A percentile compares a stretch with the other conserved stretches of the same genome.
Conservation (phyloP, 2,113 vertebrate species). For the Daubentonia madagascariensis region DNA sequence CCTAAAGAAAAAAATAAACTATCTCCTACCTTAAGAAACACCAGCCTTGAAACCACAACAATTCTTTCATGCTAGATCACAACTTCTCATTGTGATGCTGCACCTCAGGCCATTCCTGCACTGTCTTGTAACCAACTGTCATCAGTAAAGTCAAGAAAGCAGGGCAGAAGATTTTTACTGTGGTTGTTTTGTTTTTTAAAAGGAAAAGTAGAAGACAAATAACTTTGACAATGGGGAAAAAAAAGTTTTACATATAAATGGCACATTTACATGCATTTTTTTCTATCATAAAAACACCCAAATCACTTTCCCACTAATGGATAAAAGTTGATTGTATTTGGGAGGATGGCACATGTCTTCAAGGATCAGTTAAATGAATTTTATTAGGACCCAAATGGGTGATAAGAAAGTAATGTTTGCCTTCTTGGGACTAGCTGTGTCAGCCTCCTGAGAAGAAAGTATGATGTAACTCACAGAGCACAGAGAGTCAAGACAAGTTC, state of each 20-base stretch:
- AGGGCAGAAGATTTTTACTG: neutral
- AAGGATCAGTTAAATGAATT: conserved; percentile 16
- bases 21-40: conserved; percentile 29
- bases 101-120: neutral
- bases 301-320: neutral
- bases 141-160: conserved; percentile 11
- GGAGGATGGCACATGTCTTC: neutral
- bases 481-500: neutral
- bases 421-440: neutral
- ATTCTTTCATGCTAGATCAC: neutral
- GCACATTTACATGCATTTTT: neutral
- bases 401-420: neutral
- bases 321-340: neutral
- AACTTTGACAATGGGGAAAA: conserved; percentile 16
- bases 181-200: conserved; percentile 13
- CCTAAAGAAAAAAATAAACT: conserved; percentile 33
- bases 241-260: neutral
- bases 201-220: conserved; percentile 2
- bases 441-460: neutral
- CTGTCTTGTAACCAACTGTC: neutral
- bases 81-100: neutral
- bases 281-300: neutral
- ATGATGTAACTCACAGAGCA: neutral
- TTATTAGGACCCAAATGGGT: neutral
- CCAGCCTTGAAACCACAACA: neutral